Evolutionary conservation across 2,888 invertebrate species (phyloP).

Genomic region (Saturnia japonica): DNA sequence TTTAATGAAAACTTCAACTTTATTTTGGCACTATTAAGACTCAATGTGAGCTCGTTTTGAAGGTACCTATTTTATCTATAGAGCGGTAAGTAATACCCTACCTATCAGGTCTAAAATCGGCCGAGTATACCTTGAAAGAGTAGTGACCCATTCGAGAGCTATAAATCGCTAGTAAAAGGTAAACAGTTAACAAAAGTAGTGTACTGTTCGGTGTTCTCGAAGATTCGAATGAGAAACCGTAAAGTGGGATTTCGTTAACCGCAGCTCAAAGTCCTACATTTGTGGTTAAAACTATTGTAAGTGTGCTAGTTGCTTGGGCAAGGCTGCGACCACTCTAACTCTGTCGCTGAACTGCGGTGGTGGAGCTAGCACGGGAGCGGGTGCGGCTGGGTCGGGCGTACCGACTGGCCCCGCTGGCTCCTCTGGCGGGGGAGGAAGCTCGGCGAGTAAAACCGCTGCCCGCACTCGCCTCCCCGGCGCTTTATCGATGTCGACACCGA

Average conservation of each 20-base stretch:
- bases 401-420: constrained; percentile 64
- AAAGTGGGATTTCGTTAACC: not conserved
- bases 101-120: constrained; percentile 37
- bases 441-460: constrained; percentile 88
- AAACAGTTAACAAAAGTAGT: not conserved
- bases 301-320: constrained; percentile 86
- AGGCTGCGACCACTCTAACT: constrained; percentile 91
- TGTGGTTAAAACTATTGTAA: constrained; percentile 52
- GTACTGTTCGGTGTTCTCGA: not conserved
- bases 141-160: constrained; percentile 32
- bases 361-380: constrained; percentile 87
- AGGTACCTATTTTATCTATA: constrained; percentile 35
- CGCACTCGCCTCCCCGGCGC: constrained; percentile 79
- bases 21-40: constrained; percentile 42
- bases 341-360: constrained; percentile 96
- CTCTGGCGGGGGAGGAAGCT: constrained; percentile 91
- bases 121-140: constrained; percentile 38
- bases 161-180: constrained; percentile 9
- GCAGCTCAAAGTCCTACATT: too few relatives aligned
- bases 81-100: constrained; percentile 36
- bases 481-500: constrained; percentile 68
- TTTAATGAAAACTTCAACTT: constrained; percentile 18
- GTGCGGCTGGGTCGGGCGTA: constrained; percentile 42
- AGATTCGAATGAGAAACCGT: not conserved
- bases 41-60: constrained; percentile 46